A percentile compares a stretch with the other conserved stretches of the same genome.
Conservation (phyloP, 2,113 vertebrate genomes). For the Pelobates fuscus region DNA sequence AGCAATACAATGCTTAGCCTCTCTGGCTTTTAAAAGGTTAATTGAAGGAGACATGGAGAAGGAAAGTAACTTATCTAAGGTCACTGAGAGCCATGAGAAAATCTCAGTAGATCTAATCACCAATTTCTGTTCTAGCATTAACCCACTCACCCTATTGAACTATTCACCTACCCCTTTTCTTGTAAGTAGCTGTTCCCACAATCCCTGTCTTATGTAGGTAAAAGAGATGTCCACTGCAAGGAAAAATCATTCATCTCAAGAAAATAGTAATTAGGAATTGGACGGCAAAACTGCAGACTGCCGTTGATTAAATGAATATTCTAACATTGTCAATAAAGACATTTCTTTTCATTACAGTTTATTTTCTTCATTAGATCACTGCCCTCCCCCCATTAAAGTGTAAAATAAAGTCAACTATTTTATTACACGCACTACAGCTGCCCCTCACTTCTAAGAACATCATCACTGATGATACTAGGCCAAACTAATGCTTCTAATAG, state of each 20-base stretch:
- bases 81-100: slow-evolving; percentile 49
- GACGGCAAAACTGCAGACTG: slow-evolving; percentile 10
- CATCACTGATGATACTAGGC: no score
- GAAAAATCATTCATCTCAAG: slow-evolving; percentile 11
- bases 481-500: no score
- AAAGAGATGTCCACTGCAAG: slow-evolving; percentile 13
- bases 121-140: slow-evolving; percentile 35
- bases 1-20: background rate
- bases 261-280: slow-evolving; percentile 28
- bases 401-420: no score
- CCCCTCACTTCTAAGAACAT: no score
- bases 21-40: slow-evolving; percentile 5
- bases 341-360: no score
- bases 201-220: slow-evolving; percentile 30
- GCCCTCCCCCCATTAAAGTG: no score
- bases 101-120: slow-evolving; percentile 45
- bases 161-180: slow-evolving; percentile 36
- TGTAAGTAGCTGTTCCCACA: slow-evolving; percentile 39
- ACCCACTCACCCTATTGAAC: slow-evolving; percentile 42
- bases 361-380: no score
- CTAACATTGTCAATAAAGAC: no score
- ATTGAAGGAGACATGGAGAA: slow-evolving; percentile 45
- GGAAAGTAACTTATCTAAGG: slow-evolving; percentile 42
- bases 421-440: no score
- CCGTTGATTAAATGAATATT: no score